These are phyloP conservation scores for Hypercompe scribonia DNA, from an alignment of 2,888 invertebrate species.

Conservation along the genomic window DNA sequence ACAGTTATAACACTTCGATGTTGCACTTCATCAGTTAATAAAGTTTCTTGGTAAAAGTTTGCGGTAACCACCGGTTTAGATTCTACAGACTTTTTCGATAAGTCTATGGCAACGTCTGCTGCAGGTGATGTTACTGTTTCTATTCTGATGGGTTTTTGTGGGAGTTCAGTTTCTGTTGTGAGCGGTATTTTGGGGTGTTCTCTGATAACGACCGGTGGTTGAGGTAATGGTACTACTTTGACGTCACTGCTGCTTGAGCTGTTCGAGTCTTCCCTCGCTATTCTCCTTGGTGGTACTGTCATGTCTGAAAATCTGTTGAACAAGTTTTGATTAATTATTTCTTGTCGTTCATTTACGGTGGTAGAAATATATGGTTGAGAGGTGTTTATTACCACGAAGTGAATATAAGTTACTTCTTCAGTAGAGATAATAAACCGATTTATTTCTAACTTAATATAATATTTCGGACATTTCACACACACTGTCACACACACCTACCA, in stretches of 20 bases:
- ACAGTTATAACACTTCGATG: slow-evolving; percentile 76
- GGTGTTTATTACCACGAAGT: too few species aligned
- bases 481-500: too few species aligned
- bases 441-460: too few species aligned
- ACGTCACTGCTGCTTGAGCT: slow-evolving; percentile 72
- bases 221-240: slow-evolving; percentile 41
- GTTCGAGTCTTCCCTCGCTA: slow-evolving; percentile 76
- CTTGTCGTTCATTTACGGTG: background rate
- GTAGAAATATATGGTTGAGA: too few species aligned
- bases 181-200: slow-evolving; percentile 58
- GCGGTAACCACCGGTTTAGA: slow-evolving; percentile 66
- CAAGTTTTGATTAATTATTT: background rate
- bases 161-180: slow-evolving; percentile 61
- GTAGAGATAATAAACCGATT: too few species aligned
- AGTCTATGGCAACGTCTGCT: slow-evolving; percentile 71
- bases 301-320: slow-evolving; percentile 71
- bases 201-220: slow-evolving; percentile 37
- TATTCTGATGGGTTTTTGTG: slow-evolving; percentile 52
- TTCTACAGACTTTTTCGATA: slow-evolving; percentile 65
- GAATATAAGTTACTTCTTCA: too few species aligned
- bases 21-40: slow-evolving; percentile 65
- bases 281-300: slow-evolving; percentile 63
- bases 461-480: too few species aligned
- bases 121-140: slow-evolving; percentile 64
- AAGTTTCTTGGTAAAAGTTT: slow-evolving; percentile 81